Percentiles rank a stretch among this genome's conserved stretches.
phyloP scores from a whole-genome alignment of 2,113 vertebrate genomes.

The Salminus brasiliensis region DNA sequence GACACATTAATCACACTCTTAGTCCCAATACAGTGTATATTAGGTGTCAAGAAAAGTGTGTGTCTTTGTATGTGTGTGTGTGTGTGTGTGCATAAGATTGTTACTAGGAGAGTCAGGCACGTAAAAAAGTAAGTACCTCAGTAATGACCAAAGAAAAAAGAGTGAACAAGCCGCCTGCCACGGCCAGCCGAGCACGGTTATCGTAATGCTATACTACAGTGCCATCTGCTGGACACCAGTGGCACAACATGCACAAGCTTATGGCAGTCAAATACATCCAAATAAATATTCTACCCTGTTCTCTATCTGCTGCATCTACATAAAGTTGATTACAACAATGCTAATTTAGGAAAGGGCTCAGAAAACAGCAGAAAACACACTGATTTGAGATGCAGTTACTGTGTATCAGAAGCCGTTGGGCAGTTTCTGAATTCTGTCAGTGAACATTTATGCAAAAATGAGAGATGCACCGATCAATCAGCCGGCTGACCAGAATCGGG shows the following conservation, averaged over 20 bases:
- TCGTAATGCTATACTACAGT: constrained; percentile 12
- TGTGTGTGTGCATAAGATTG: constrained; percentile 27
- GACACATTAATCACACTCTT: constrained; percentile 67
- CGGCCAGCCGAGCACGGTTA: neutral
- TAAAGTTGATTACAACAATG: too few species aligned
- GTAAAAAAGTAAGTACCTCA: constrained; percentile 6
- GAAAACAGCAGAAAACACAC: too few species aligned
- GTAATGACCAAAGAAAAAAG: constrained; percentile 26
- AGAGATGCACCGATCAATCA: too few species aligned
- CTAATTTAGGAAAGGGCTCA: too few species aligned
- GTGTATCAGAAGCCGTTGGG: too few species aligned
- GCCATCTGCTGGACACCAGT: constrained; percentile 60
- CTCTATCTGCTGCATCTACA: neutral
- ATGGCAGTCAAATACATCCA: neutral
- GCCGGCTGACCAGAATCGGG: too few species aligned
- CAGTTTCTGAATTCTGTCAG: neutral
- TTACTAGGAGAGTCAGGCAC: neutral
- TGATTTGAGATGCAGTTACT: neutral
- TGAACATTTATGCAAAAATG: too few species aligned
- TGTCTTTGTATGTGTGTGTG: constrained; percentile 43
- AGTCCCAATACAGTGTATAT: constrained; percentile 50
- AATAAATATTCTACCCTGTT: neutral
- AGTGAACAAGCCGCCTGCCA: neutral
- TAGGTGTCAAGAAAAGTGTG: constrained; percentile 36
- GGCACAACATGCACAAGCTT: too few species aligned